A percentile compares a stretch with the other conserved stretches of the same genome.
Conservation (phyloP, 2,888 invertebrate genomes). For the Scaptomyza tumidula region DNA sequence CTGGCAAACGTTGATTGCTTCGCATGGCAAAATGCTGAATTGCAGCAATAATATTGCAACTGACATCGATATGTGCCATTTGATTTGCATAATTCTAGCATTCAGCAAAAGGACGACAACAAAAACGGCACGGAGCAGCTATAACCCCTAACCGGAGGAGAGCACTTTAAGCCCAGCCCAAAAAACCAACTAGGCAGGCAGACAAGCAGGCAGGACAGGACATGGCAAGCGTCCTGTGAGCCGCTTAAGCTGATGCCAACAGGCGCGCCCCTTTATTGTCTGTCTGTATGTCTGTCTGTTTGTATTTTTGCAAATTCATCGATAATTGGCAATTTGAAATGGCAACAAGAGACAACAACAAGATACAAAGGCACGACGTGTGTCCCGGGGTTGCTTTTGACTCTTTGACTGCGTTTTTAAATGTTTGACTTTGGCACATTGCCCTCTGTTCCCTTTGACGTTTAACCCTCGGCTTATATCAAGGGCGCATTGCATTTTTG, state of each 20-base stretch:
- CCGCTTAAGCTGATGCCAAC: constrained; percentile 71
- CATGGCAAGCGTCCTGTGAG: constrained; percentile 35
- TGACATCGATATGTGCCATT: constrained; percentile 78
- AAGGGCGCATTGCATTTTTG: constrained; percentile 69
- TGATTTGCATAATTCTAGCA: constrained; percentile 75
- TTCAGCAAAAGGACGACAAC: constrained; percentile 35
- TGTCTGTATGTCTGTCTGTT: constrained; percentile 61
- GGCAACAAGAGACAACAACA: constrained; percentile 64
- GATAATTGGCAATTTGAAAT: constrained; percentile 80
- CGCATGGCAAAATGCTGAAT: constrained; percentile 66
- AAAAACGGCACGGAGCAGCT: constrained; percentile 11
- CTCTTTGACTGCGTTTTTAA: constrained; percentile 50
- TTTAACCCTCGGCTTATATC: constrained; percentile 50
- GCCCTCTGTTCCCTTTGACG: constrained; percentile 15
- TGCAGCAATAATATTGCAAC: constrained; percentile 76
- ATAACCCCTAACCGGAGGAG: constrained; percentile 47
- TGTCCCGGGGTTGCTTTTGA: constrained; percentile 61
- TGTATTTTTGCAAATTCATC: constrained; percentile 80
- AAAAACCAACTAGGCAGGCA: constrained; percentile 58
- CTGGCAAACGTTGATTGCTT: constrained; percentile 53
- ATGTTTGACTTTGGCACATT: constrained; percentile 56
- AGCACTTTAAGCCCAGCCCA: constrained; percentile 38
- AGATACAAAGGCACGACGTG: constrained; percentile 49
- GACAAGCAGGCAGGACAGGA: constrained; percentile 5
- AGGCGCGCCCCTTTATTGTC: constrained; percentile 48